Evolutionary conservation across 2,113 vertebrate genomes (phyloP), one percentile per base, ranked within the genome.

Genomic region (Eurypyga helias): DNA sequence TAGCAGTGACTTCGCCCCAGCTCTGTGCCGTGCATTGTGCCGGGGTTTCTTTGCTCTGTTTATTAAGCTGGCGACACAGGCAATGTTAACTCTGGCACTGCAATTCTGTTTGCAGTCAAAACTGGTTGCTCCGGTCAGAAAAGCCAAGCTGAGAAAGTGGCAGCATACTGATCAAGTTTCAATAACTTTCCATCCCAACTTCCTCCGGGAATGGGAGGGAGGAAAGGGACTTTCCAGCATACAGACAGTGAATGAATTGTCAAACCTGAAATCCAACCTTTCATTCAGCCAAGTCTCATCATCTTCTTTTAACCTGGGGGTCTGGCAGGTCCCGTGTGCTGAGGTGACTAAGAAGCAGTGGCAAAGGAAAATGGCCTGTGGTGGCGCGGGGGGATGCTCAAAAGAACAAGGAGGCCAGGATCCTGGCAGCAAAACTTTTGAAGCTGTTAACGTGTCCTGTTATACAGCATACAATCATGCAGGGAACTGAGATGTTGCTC

Each of bases 31-130:
- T 38, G 13, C 29, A 16, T 34, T 66, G 38, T 81, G 33, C 65
- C 91, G 81, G 49, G 21, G 34, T 34, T 89, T 75, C 69, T 78
- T 87, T 67, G 71, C 52, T 83, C 62, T 84, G 48, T 85, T 92
- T 92, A 88, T 95, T 82, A 90, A 87, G 46, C n/a, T 84, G 33
- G 48, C 0, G 1, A 79, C 70, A 82, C 11, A 65, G 24, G 9
- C 77, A 82, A 13, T 5, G 24, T 48, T 69, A 88, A 77, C n/a
- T 80, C 52, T 69, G 55, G 76, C 54, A 54, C 6, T 86, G 71
- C 12, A 66, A 29, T 81, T 75, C 34, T 67, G 7, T 84, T 93
- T 94, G 61, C 43, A 72, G 36, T 65, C 65, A 84, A 26, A 96
- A 75, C 38, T 48, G 5, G 28, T 82, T 80, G 51, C 58, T 92